Evolutionary conservation across 2,888 invertebrate genomes (phyloP).

Genomic region (Dryadula phaetusa): DNA sequence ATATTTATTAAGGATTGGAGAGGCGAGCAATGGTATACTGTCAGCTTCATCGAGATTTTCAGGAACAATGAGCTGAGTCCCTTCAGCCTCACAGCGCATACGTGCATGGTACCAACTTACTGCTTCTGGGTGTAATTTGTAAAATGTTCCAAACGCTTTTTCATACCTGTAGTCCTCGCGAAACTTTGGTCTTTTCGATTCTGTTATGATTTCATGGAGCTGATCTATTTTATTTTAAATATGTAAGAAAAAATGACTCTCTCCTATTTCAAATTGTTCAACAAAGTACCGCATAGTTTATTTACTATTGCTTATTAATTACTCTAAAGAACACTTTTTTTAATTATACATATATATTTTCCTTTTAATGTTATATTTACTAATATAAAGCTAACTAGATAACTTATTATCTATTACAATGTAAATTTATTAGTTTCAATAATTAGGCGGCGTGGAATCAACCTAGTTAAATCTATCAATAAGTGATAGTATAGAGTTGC

Average conservation of each 20-base stretch:
- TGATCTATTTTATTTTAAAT: slow-evolving; percentile 30
- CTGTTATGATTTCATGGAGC: slow-evolving; percentile 44
- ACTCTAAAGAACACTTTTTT: no score
- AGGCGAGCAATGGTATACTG: slow-evolving; percentile 54
- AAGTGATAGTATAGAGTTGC: no score
- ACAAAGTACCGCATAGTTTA: no score
- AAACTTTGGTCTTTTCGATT: slow-evolving; percentile 55
- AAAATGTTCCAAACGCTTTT: slow-evolving; percentile 59
- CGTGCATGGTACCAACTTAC: slow-evolving; percentile 55
- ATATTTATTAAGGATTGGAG: slow-evolving; percentile 52
- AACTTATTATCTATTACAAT: not conserved
- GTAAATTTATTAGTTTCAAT: no score
- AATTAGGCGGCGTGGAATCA: no score
- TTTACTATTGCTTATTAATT: no score
- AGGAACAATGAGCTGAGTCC: slow-evolving; percentile 57
- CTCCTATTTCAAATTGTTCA: not conserved
- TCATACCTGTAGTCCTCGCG: slow-evolving; percentile 60
- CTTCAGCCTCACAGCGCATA: slow-evolving; percentile 60
- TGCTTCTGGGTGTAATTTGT: slow-evolving; percentile 56
- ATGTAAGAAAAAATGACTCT: not conserved
- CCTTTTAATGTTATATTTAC: not conserved
- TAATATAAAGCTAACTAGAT: not conserved
- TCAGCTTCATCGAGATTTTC: slow-evolving; percentile 60
- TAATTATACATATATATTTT: not conserved
- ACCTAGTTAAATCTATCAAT: no score